Base-by-base conservation (phyloP, 2,797 vertebrate genomes). In the Melanotaenia pygmaea region DNA sequence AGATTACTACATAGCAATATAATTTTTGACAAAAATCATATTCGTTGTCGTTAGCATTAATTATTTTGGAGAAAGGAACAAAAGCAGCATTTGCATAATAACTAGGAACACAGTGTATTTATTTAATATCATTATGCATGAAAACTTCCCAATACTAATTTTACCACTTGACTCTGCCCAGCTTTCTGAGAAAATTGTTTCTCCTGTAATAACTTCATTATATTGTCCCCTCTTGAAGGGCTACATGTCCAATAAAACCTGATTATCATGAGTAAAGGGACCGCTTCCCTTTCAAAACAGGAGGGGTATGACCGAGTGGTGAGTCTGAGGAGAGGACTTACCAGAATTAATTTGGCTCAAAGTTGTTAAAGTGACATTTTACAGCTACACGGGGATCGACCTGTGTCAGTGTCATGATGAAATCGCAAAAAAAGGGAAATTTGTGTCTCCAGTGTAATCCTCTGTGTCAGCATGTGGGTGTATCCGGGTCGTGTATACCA, bases 371-470 rank as follows among this genome's bases (percentile, higher is more conserved):
- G 11, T 30, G 7, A 34, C 32, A 34, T 7, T 7, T 34, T 34
- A 34, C 7, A 34, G 45, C 26, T 32, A 37, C 22, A 50, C 9
- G 2, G 18, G 32, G 10, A 12, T 62, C 43, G 37, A 20, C 5
- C 51, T 35, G 26, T 51, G 16, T 53, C 18, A 43, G 12, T 38
- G 24, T 13, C 4, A 30, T 79, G 58, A 81, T 66, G 62, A 65
- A 76, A 73, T 82, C 4, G 0, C 34, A 28, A 58, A 65, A 45
- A 70, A 80, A 78, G n/a, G 78, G 67, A 85, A 88, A 62, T 9
- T 3, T 1, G 2, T 1, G 40, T 24, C 34, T 51, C 11, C 14
- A 32, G 45, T 38, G 24, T 62, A 47, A 43, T 20, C 30, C 30
- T 34, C 5, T 43, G 26, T 1, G 0, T 67, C 64, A 50, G 18